Percentiles rank a stretch among this genome's conserved stretches.
phyloP scores from a whole-genome alignment of 2,797 vertebrate species.

The Paedocypris micromegethes region DNA sequence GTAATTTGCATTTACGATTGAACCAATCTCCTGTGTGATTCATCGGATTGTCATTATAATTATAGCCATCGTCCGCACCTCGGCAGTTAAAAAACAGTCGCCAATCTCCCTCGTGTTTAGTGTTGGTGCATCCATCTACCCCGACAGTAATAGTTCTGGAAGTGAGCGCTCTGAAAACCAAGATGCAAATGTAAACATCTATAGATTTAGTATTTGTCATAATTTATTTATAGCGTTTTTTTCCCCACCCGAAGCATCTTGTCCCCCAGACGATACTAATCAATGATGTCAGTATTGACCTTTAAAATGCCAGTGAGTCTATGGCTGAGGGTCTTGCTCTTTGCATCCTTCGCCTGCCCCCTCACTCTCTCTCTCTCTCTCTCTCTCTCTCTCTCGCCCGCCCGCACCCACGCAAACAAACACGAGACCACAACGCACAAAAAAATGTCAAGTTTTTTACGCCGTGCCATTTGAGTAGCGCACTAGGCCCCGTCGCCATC shows the following conservation, averaged over 20 bases:
- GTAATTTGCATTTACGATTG: slow-evolving; percentile 5
- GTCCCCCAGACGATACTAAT: slow-evolving; percentile 30
- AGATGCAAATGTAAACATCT: slow-evolving; percentile 10
- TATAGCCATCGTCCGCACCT: slow-evolving; percentile 6
- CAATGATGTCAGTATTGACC: slow-evolving; percentile 45
- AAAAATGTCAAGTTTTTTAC: slow-evolving; percentile 12
- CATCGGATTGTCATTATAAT: slow-evolving; percentile 25
- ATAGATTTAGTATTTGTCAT: slow-evolving; percentile 11
- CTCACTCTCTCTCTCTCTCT: no score
- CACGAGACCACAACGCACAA: background rate
- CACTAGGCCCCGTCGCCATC: background rate
- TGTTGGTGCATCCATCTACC: slow-evolving; percentile 19
- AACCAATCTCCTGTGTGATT: slow-evolving; percentile 26
- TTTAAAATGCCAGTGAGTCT: slow-evolving; percentile 32
- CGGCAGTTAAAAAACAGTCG: slow-evolving; percentile 16
- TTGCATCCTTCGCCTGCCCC: background rate
- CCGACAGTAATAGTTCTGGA: slow-evolving; percentile 31
- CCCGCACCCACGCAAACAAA: slow-evolving; percentile 8
- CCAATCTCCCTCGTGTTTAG: slow-evolving; percentile 12
- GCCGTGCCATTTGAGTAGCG: slow-evolving; percentile 11
- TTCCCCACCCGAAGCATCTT: slow-evolving; percentile 22
- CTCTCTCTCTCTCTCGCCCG: background rate
- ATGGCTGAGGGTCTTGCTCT: slow-evolving; percentile 10
- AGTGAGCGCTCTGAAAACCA: slow-evolving; percentile 16
- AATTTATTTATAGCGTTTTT: background rate